Conservation (phyloP, 2,888 invertebrate species). For the Thelaira solivaga region DNA sequence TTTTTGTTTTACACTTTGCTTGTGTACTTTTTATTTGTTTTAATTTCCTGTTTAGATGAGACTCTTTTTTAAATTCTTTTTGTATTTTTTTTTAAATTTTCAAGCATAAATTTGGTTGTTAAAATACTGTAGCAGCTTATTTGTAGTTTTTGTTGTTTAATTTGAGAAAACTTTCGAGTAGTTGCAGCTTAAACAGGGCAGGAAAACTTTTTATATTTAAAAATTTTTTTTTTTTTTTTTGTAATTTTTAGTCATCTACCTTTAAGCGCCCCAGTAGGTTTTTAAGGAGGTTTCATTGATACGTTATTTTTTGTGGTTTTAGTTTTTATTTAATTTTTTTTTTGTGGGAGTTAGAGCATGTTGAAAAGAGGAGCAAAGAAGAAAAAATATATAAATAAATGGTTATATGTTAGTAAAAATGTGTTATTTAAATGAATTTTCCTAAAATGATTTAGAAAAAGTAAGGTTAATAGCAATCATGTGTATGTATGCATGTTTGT, state of each 20-base stretch:
- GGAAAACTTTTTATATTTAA: too few species aligned
- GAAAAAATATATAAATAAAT: conserved; percentile 66
- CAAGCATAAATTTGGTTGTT: neutral
- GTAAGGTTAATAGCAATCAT: neutral
- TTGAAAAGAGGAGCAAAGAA: conserved; percentile 68
- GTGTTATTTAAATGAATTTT: conserved; percentile 38
- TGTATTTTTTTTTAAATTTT: neutral
- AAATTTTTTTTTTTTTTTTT: conserved; percentile 30
- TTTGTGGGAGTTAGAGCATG: conserved; percentile 66
- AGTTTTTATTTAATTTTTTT: conserved; percentile 10
- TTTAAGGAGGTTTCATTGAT: conserved; percentile 16
- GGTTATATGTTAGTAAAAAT: conserved; percentile 68
- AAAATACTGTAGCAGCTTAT: conserved; percentile 2
- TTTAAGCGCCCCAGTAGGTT: conserved; percentile 67
- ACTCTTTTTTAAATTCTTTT: conserved; percentile 52
- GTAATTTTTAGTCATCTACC: conserved; percentile 68
- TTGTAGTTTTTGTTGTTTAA: conserved; percentile 26
- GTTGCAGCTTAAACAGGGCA: conserved; percentile 40
- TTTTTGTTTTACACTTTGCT: neutral
- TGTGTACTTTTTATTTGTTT: neutral
- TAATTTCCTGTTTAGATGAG: conserved; percentile 35
- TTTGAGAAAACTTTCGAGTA: conserved; percentile 31
- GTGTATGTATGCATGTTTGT: conserved; percentile 15
- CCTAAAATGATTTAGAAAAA: conserved; percentile 5
- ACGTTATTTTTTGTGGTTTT: conserved; percentile 22